Conservation (phyloP, 2,797 vertebrate genomes). For the Emydoidea blandingii region DNA sequence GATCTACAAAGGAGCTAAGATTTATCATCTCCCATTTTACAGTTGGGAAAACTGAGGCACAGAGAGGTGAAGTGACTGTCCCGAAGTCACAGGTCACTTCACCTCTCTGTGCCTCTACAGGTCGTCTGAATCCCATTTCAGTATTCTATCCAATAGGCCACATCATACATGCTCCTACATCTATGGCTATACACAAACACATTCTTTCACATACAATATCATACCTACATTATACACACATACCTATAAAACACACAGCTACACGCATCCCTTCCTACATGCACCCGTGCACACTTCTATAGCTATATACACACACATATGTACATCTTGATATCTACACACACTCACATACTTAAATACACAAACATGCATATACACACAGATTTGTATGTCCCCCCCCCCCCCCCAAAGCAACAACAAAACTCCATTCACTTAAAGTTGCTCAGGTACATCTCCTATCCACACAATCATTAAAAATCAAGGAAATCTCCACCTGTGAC, state of each 20-base stretch:
- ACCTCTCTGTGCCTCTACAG: too few species aligned
- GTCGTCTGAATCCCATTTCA: too few species aligned
- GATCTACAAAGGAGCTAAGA: background rate
- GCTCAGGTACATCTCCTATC: background rate
- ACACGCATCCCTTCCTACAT: background rate
- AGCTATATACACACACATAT: background rate
- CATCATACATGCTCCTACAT: background rate
- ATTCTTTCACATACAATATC: background rate
- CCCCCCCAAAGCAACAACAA: background rate
- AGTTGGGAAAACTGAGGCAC: background rate
- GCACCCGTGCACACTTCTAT: accelerated
- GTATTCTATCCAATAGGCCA: too few species aligned
- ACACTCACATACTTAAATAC: accelerated
- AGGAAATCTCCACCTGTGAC: slow-evolving; percentile 13
- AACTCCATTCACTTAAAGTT: background rate
- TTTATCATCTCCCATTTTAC: background rate
- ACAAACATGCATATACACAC: background rate
- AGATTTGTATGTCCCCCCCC: background rate
- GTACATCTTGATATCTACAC: background rate
- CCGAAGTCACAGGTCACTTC: background rate
- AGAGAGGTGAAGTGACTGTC: background rate
- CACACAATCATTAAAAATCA: accelerated
- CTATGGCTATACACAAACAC: background rate
- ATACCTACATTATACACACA: too few species aligned
- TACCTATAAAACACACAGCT: background rate